These are phyloP conservation scores for Drosophila kurseongensis DNA, from an alignment of 1,140 invertebrate genomes.

Conservation along the genomic window DNA sequence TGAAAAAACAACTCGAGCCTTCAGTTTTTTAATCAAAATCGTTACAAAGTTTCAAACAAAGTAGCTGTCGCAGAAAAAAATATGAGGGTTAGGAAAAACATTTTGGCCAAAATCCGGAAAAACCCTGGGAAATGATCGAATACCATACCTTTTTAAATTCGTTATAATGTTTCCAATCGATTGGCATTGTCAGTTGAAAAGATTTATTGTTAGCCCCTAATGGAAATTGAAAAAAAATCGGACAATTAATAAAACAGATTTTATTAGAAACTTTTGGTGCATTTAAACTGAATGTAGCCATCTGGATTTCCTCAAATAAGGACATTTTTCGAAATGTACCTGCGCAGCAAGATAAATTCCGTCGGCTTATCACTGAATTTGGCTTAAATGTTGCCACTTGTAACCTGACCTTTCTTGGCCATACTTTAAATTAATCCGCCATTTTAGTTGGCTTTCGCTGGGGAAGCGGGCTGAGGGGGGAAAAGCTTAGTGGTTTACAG, in stretches of 20 bases:
- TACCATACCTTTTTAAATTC: too few species aligned
- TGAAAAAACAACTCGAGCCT: too few species aligned
- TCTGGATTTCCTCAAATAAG: neutral
- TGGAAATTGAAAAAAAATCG: too few species aligned
- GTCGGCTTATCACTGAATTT: neutral
- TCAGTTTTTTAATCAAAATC: too few species aligned
- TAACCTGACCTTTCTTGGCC: constrained; percentile 20
- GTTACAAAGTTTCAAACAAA: too few species aligned
- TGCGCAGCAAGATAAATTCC: neutral
- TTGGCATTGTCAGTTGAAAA: too few species aligned
- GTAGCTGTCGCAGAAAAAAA: too few species aligned
- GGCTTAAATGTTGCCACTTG: constrained; percentile 15
- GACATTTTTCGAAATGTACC: neutral
- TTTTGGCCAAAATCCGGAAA: too few species aligned
- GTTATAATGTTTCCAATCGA: too few species aligned
- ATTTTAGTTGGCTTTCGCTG: constrained; percentile 7
- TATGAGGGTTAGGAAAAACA: too few species aligned
- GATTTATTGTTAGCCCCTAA: too few species aligned
- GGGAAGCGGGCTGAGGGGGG: neutral
- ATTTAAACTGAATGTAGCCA: neutral
- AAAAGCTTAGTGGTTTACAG: constrained; percentile 14
- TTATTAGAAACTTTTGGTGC: neutral
- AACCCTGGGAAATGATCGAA: too few species aligned
- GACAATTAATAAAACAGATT: neutral
- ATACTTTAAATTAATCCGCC: constrained; percentile 27